These are phyloP conservation scores for Cremastobaeus sp. DNA, from an alignment of 2,888 invertebrate species.

Conservation along the genomic window DNA sequence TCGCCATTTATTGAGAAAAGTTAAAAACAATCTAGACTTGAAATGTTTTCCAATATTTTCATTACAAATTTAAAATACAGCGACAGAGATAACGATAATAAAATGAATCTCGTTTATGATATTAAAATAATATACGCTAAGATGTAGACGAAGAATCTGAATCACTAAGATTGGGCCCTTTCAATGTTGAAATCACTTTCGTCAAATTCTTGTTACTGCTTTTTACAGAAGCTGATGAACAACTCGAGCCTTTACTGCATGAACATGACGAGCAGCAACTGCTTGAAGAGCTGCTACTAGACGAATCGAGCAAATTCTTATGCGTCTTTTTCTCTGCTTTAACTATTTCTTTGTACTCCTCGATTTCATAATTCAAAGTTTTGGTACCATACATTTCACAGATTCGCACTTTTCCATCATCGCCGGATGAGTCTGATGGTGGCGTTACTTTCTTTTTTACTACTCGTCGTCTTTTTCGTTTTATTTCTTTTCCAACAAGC, in stretches of 20 bases:
- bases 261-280: not conserved
- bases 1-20: too few species aligned
- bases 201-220: not conserved
- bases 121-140: too few species aligned
- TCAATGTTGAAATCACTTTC: not conserved
- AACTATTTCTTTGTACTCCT: not conserved
- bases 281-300: conserved; percentile 8
- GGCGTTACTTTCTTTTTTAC: too few species aligned
- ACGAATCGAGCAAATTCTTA: not conserved
- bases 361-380: conserved; percentile 18
- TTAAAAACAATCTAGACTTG: too few species aligned
- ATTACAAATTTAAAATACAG: too few species aligned
- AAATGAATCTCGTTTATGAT: too few species aligned
- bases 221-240: not conserved
- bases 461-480: not conserved
- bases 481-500: not conserved
- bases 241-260: not conserved
- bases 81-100: too few species aligned
- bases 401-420: not conserved
- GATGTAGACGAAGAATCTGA: too few species aligned
- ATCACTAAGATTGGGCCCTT: conserved; percentile 7
- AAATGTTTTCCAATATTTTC: too few species aligned
- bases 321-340: not conserved
- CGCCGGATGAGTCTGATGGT: not conserved
- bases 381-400: conserved; percentile 33